Conservation (phyloP, 1,140 invertebrate species). For the Xylocopa sonorina region DNA sequence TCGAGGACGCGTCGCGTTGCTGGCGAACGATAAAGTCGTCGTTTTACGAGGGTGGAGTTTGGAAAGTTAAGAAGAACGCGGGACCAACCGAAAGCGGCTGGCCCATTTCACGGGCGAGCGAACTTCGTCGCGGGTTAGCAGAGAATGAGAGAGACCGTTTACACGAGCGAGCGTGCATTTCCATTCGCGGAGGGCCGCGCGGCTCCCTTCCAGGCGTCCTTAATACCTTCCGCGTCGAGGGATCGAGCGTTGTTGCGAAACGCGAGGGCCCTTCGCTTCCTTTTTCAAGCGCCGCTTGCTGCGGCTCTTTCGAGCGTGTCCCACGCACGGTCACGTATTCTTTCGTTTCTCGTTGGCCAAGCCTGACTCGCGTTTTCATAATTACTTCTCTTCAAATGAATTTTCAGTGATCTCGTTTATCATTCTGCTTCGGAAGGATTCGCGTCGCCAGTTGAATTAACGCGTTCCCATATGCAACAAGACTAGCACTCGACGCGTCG, state of each 20-base stretch:
- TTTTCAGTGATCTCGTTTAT: too few relatives aligned
- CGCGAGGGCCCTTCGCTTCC: not conserved
- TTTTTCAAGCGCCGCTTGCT: not conserved
- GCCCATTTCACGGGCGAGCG: constrained; percentile 33
- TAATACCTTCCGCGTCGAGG: constrained; percentile 5
- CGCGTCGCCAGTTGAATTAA: too few relatives aligned
- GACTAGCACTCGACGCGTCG: too few relatives aligned
- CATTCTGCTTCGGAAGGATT: too few relatives aligned
- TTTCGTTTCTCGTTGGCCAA: not conserved
- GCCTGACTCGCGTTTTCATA: too few relatives aligned
- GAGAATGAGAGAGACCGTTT: not conserved
- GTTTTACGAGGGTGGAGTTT: constrained; percentile 65
- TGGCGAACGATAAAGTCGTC: constrained; percentile 55
- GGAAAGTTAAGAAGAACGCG: constrained; percentile 45
- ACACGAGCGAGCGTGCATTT: constrained; percentile 5
- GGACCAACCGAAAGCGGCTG: constrained; percentile 6
- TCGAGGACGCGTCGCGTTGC: constrained; percentile 39
- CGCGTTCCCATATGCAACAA: too few relatives aligned
- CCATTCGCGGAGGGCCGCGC: not conserved
- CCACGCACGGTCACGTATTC: not conserved
- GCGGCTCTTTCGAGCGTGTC: not conserved
- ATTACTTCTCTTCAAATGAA: too few relatives aligned
- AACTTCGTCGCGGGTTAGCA: constrained; percentile 10
- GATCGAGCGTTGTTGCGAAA: not conserved
- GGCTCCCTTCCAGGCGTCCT: not conserved